Percentiles rank a stretch among this genome's conserved stretches.
phyloP scores from a whole-genome alignment of 1,140 invertebrate species.

The Panonychus citri region DNA sequence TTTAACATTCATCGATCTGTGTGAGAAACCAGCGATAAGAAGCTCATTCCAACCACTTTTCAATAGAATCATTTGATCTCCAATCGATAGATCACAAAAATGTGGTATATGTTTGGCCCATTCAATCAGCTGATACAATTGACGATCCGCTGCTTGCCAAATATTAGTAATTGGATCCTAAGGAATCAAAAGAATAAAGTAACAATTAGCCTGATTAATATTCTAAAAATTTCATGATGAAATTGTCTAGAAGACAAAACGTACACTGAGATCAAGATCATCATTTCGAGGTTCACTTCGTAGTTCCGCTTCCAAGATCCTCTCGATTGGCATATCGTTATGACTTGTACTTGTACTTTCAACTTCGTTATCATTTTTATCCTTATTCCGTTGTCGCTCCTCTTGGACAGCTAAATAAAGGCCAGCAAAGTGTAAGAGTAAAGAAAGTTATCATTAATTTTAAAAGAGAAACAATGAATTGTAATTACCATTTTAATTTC shows the following conservation, averaged over 20 bases:
- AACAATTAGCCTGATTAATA: no score
- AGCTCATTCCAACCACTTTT: conserved; percentile 86
- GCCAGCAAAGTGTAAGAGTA: no score
- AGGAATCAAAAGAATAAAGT: neutral
- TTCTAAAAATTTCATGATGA: neutral
- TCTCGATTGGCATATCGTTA: conserved; percentile 53
- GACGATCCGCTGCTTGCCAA: conserved; percentile 46
- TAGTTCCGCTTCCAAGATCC: conserved; percentile 56
- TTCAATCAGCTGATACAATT: conserved; percentile 76
- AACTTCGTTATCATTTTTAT: conserved; percentile 48
- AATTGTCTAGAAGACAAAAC: neutral
- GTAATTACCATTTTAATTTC: no score
- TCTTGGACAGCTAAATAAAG: no score
- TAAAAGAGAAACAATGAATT: no score
- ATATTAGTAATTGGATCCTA: neutral
- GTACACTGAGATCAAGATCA: neutral
- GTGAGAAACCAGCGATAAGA: conserved; percentile 75
- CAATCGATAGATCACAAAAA: conserved; percentile 68
- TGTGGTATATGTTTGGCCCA: conserved; percentile 91
- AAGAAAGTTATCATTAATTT: no score
- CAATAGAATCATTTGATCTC: conserved; percentile 73
- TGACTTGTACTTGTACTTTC: conserved; percentile 38
- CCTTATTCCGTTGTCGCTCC: conserved; percentile 47
- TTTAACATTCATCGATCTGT: conserved; percentile 55
- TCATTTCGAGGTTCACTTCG: conserved; percentile 38